These are phyloP conservation scores for Pithys albifrons DNA, from an alignment of 2,113 vertebrate species.

Conservation along the genomic window DNA sequence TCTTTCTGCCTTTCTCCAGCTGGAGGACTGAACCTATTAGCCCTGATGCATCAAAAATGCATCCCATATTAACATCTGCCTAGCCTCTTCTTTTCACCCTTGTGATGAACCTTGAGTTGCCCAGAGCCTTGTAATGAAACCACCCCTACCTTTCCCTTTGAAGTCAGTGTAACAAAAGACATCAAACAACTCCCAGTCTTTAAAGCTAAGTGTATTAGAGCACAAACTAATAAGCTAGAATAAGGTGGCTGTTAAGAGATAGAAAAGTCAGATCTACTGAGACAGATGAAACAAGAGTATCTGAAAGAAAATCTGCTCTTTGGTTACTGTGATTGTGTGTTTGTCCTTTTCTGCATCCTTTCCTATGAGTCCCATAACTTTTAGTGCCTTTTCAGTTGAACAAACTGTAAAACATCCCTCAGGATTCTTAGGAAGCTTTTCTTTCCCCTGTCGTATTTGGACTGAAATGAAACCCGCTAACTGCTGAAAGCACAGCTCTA, in stretches of 20 bases:
- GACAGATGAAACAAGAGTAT: background rate
- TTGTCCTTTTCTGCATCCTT: background rate
- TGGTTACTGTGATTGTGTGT: background rate
- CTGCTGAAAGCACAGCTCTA: background rate
- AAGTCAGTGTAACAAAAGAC: constrained; percentile 26
- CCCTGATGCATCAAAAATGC: constrained; percentile 2
- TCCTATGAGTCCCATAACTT: background rate
- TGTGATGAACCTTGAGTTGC: background rate
- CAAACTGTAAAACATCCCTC: background rate
- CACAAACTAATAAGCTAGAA: constrained; percentile 36
- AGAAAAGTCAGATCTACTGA: background rate
- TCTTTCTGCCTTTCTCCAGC: background rate
- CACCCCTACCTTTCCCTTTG: constrained; percentile 7
- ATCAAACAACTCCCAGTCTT: constrained; percentile 17
- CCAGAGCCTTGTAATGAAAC: background rate
- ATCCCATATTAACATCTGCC: background rate
- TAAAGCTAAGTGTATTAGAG: constrained; percentile 26
- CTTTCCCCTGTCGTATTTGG: background rate
- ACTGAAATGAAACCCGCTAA: background rate
- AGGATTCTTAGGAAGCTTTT: background rate
- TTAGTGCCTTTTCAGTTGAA: background rate
- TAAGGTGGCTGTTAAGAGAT: background rate
- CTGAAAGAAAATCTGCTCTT: background rate
- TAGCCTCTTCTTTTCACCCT: background rate
- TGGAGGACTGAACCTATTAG: background rate